phyloP scores from a whole-genome alignment of 2,797 vertebrate genomes.

The Peromyscus aztecus region DNA sequence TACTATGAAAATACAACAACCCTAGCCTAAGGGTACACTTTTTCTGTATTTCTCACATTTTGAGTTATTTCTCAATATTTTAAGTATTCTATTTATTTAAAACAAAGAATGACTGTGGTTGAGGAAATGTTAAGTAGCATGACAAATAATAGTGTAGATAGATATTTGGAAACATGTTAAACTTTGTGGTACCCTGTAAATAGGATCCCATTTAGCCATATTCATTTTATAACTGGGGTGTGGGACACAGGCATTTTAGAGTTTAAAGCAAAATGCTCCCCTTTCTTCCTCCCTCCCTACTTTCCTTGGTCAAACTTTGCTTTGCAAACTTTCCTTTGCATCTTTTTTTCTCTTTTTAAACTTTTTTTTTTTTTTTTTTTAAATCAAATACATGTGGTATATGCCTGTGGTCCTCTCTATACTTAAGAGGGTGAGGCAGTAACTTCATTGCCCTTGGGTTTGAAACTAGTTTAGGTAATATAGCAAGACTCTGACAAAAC shows the following conservation, averaged over 20 bases:
- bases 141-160: background rate
- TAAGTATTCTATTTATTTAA: conserved; percentile 28
- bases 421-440: background rate
- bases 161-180: conserved; percentile 8
- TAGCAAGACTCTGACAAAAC: background rate
- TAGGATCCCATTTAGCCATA: conserved; percentile 1
- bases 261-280: conserved; percentile 19
- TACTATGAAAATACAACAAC: background rate
- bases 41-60: background rate
- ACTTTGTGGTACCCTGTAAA: conserved; percentile 33
- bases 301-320: background rate
- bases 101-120: conserved; percentile 21
- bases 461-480: background rate
- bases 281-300: too few relatives aligned
- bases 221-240: conserved; percentile 54
- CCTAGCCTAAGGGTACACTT: background rate
- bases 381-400: background rate
- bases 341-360: background rate
- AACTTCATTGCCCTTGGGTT: background rate
- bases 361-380: too few relatives aligned
- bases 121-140: conserved; percentile 1
- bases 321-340: background rate
- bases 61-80: conserved; percentile 9
- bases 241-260: conserved; percentile 4
- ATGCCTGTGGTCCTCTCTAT: background rate